Evolutionary conservation across 2,888 invertebrate genomes (phyloP), one percentile per base, ranked within the genome.

Genomic region (Lymantria monacha): DNA sequence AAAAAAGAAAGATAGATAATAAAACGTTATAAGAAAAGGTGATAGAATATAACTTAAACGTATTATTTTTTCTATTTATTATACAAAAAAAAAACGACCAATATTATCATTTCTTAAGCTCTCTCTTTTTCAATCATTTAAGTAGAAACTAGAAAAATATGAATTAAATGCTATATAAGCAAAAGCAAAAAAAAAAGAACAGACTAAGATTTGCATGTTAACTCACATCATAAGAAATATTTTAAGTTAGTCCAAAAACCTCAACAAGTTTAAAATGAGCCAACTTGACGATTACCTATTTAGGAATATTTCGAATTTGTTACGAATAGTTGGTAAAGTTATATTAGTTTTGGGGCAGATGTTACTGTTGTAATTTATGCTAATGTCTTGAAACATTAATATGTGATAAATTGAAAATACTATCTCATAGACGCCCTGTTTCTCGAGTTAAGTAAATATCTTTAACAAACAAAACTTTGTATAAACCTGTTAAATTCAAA

Each of bases 171-270:
- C 5, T 22, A 22, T 5, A 22, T 22, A 5, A 5, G 5, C 22
- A 22, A 22, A 22, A 22, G 2, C 5, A 22, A 22, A 22, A 22
- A 22, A 22, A 22, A 22, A 22, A n/a, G n/a, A n/a, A 22, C 5
- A 22, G 22, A 5, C 22, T 9, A 74, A 80, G 85, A 88, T 87
- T 88, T 89, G 84, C 87, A 85, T 87, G 83, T 83, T 84, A 87
- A 85, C 84, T 85, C 76, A 70, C 81, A 83, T 81, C 81, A 80
- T 85, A 83, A 87, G 38, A n/a, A 38, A 22, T n/a, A 81, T 88
- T 85, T 85, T 81, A 83, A 81, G 82, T 81, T 79, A 75, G 75
- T 82, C 74, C 69, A 80, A 81, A 83, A 81, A 81, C 75, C 75
- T 72, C 61, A 83, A 81, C 74, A 83, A 82, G 65, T 68, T 63